Evolutionary conservation across 2,113 vertebrate genomes (phyloP).

Genomic region (Pterocles burchelli): DNA sequence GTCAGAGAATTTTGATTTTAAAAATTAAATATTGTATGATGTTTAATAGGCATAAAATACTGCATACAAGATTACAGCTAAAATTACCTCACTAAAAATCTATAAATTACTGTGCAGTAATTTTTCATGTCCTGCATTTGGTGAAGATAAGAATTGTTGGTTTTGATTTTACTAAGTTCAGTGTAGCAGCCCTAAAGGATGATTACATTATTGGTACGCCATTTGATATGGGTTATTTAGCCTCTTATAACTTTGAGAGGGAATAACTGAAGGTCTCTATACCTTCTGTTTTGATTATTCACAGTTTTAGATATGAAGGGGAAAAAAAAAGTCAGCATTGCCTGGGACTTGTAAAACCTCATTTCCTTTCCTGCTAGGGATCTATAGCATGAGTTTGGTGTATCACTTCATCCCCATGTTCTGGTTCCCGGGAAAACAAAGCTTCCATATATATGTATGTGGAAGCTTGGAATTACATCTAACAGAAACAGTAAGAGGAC

Average conservation of each 20-base stretch:
- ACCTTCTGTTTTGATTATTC: neutral
- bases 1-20: neutral
- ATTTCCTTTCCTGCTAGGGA: neutral
- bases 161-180: neutral
- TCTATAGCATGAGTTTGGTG: neutral
- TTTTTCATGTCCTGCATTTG: neutral
- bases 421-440: neutral
- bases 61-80: neutral
- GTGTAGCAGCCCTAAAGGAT: neutral
- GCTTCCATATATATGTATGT: neutral
- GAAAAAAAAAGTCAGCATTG: neutral
- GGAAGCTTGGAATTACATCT: neutral
- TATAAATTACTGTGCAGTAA: neutral
- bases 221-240: neutral
- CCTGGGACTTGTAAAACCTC: neutral
- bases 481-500: neutral
- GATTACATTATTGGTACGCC: neutral
- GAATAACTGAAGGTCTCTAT: neutral
- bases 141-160: neutral
- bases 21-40: neutral
- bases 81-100: neutral
- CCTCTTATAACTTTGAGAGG: neutral
- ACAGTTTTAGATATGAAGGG: neutral
- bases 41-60: neutral
- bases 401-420: neutral